Evolutionary conservation across 2,888 invertebrate species (phyloP), one percentile per base, ranked within the genome.

Genomic region (Hirtodrosophila duncani): DNA sequence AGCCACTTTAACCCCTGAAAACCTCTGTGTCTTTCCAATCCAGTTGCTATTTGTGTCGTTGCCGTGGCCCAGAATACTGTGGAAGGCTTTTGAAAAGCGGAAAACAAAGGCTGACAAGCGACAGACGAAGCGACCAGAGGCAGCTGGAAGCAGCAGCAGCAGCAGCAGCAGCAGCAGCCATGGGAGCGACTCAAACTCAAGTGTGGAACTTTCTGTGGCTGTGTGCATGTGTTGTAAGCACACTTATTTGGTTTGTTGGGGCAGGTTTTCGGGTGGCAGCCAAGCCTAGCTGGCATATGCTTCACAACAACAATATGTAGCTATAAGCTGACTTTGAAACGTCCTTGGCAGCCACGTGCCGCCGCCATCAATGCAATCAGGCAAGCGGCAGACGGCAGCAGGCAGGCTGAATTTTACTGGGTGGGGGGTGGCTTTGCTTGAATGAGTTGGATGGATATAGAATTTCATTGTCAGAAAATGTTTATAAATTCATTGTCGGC

Each of bases 311-410:
- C n/a, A n/a, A 20, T 30, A 16, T 9, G 34, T 18, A 9, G n/a
- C 30, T 7, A 34, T 36, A 7, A 23, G 9, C 14, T 67, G 78
- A 66, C 78, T 77, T 81, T 81, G 77, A 69, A 77, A 69, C 50
- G 80, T 74, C 80, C 81, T 82, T 82, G 80, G 45, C 45, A 41
- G 55, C 56, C 75, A 62, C 75, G 75, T 62, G 71, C 53, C 60
- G 17, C 37, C 48, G 59, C 56, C 65, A 52, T 44, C 48, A 50
- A 46, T 52, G 60, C 46, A 53, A 48, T 37, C 45, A 26, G 14
- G 34, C 43, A 41, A 11, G 29, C 39, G 43, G 48, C 14, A 3
- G 44, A 34, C 13, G 34, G 39, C 24, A 20, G 7, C 5, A 20
- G 20, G 20, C 5, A 20, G 7, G 7, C 20, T 4, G 20, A 20